These are phyloP conservation scores for Phalera bucephala DNA, from an alignment of 2,888 invertebrate species.

Conservation along the genomic window DNA sequence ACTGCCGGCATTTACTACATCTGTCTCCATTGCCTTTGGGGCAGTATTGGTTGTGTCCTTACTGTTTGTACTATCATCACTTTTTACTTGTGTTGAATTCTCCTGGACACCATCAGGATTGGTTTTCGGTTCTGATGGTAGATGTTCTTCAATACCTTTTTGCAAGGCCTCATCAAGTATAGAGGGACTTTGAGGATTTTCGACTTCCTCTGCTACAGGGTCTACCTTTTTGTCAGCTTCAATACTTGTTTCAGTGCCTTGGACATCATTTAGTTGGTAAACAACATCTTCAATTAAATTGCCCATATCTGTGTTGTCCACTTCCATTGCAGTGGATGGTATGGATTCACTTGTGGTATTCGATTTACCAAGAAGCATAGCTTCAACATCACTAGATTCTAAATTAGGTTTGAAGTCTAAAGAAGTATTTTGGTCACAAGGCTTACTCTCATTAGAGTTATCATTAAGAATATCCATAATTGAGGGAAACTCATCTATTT, in stretches of 20 bases:
- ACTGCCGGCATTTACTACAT: constrained; percentile 28
- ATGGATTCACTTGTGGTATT: constrained; percentile 31
- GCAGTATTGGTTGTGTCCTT: not conserved
- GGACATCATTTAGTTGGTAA: constrained; percentile 39
- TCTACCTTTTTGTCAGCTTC: constrained; percentile 28
- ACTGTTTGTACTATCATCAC: constrained; percentile 5
- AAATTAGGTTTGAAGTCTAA: constrained; percentile 54
- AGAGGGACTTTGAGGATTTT: constrained; percentile 67
- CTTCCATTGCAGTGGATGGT: constrained; percentile 51
- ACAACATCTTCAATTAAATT: constrained; percentile 54
- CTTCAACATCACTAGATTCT: constrained; percentile 74
- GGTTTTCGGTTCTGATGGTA: constrained; percentile 31
- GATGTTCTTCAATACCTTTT: constrained; percentile 63
- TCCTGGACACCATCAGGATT: constrained; percentile 2
- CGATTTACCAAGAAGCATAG: constrained; percentile 68
- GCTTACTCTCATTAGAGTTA: constrained; percentile 46
- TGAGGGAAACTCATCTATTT: constrained; percentile 74
- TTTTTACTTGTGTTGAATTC: constrained; percentile 1
- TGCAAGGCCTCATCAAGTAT: constrained; percentile 67
- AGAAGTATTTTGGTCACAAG: constrained; percentile 44
- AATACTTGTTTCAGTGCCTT: constrained; percentile 22
- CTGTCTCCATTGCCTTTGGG: constrained; percentile 17
- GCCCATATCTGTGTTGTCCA: constrained; percentile 50
- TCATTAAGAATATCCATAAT: constrained; percentile 76
- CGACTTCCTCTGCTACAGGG: constrained; percentile 37